Percentiles rank a stretch among this genome's conserved stretches.
Evolutionary conservation across 2,888 invertebrate species (phyloP).

Genomic region (Sussaba pulchella): DNA sequence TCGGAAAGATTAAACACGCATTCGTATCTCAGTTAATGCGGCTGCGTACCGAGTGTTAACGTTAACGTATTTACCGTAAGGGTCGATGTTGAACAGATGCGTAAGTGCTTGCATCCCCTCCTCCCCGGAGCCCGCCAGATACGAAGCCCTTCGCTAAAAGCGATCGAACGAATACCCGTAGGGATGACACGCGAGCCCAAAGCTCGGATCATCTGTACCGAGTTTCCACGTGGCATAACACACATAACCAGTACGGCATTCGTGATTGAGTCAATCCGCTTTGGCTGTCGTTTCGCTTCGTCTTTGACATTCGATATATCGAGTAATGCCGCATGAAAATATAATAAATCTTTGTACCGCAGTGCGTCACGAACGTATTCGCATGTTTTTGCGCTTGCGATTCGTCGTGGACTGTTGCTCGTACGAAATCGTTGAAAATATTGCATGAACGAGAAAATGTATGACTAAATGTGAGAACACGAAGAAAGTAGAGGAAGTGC

Average conservation of each 20-base stretch:
- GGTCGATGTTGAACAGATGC: conserved; percentile 83
- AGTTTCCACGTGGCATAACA: conserved; percentile 29
- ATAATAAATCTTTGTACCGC: conserved; percentile 9
- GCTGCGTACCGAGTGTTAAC: conserved; percentile 66
- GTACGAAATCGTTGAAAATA: no score
- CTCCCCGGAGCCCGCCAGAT: conserved; percentile 25
- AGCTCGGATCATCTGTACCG: conserved; percentile 56
- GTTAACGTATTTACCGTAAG: conserved; percentile 75
- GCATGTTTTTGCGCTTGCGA: neutral
- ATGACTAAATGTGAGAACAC: no score
- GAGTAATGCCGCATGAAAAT: conserved; percentile 27
- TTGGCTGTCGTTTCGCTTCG: conserved; percentile 39
- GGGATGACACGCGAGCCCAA: conserved; percentile 50
- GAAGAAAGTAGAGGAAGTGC: no score
- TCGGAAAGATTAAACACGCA: conserved; percentile 49
- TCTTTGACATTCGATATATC: conserved; percentile 63
- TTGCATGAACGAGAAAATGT: no score
- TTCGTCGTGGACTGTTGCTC: no score
- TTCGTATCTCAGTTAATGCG: conserved; percentile 50
- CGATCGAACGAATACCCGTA: conserved; percentile 63
- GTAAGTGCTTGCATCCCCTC: conserved; percentile 79
- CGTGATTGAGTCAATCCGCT: conserved; percentile 59
- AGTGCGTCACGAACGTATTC: conserved; percentile 1
- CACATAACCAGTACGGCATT: conserved; percentile 42
- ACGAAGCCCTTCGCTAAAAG: conserved; percentile 60